Evolutionary conservation across 2,888 invertebrate species (phyloP), one percentile per base, ranked within the genome.

Genomic region (Trisateles emortualis): DNA sequence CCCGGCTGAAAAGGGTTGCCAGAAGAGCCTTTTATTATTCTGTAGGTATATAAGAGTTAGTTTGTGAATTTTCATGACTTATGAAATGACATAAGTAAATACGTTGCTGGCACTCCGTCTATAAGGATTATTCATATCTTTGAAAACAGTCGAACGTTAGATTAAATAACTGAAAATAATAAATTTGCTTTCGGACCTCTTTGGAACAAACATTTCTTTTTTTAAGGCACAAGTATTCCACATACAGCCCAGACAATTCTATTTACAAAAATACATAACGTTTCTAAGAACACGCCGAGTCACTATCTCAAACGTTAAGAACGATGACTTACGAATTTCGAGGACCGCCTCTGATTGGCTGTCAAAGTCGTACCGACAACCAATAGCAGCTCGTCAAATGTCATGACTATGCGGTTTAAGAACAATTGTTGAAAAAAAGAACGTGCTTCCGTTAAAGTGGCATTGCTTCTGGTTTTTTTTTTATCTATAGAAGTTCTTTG

Each of bases 341-440:
- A 84, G 87, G 79, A 83, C 78, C 78, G 75, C 72, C 83, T 74
- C 83, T 82, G 87, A 92, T 92, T 92, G 92, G 92, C 91, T 88
- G 92, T 92, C 92, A 91, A 88, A 89, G 84, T 77, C 76, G 66
- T 73, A 67, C 83, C 84, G 80, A 76, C 86, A 76, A 86, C 92
- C 92, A 92, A 92, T 92, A 80, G 86, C 72, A 64, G 89, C 87
- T 91, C 90, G 90, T 92, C 92, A 92, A 88, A 86, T 83, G 79
- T 84, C 84, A 87, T 92, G 92, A 92, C 90, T 84, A 63, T 81
- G 87, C 87, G 79, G 79, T 85, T 84, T 83, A 70, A 68, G 81
- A 84, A 88, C 88, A 88, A 90, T 89, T 88, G 88, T 79, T 64
- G 66, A 64, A 72, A 73, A 84, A 84, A 86, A 83, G 84, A 79